Conservation (phyloP, 35 echinoderm and acorn worm species). For the Acanthaster planci region DNA sequence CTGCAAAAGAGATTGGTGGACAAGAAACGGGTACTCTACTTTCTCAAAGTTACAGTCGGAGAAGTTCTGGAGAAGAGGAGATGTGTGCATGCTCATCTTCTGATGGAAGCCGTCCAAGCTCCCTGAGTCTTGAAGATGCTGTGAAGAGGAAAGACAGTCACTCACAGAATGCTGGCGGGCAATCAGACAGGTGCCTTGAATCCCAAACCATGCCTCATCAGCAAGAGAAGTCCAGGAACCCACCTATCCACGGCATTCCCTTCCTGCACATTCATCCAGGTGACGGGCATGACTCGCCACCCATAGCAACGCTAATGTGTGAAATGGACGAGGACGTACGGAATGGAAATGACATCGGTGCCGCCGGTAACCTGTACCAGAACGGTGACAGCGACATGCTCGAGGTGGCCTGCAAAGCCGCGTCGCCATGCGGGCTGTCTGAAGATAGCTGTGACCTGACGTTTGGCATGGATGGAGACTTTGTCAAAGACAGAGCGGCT, state of each 20-base stretch:
- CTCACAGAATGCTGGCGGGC: neutral
- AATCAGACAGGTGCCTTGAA: neutral
- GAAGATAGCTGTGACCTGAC: neutral
- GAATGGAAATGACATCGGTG: constrained; percentile 12
- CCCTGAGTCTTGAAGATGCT: constrained; percentile 8
- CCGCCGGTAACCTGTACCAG: neutral
- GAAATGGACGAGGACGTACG: constrained; percentile 22
- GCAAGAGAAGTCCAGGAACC: constrained; percentile 5
- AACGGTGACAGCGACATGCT: neutral
- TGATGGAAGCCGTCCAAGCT: constrained; percentile 3
- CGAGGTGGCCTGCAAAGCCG: neutral
- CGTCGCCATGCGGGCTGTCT: too few species aligned
- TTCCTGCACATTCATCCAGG: neutral
- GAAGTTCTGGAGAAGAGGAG: constrained; percentile 15
- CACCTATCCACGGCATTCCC: neutral
- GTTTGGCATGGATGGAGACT: constrained; percentile 10
- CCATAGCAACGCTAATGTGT: constrained; percentile 17
- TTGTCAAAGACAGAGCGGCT: neutral
- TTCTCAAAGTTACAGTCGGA: neutral
- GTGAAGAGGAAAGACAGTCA: neutral
- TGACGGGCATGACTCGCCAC: neutral
- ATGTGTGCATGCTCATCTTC: constrained; percentile 9
- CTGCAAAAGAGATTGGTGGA: neutral
- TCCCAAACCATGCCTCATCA: neutral
- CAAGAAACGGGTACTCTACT: neutral